Conservation (phyloP, 2,888 invertebrate species). For the Panopea generosa region DNA sequence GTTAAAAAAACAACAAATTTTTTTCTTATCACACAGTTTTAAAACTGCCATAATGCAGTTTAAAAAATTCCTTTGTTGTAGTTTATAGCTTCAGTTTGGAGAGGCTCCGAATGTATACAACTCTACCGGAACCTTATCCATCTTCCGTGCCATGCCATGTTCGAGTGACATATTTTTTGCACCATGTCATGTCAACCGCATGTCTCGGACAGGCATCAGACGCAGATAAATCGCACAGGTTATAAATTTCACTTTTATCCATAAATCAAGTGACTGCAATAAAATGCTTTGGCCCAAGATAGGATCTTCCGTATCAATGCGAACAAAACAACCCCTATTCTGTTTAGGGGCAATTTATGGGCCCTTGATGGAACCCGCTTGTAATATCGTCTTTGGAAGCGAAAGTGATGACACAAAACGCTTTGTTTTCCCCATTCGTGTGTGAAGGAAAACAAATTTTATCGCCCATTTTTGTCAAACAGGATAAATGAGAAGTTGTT, state of each 20-base stretch:
- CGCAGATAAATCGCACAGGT: constrained; percentile 53
- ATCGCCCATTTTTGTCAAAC: constrained; percentile 67
- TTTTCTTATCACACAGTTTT: no score
- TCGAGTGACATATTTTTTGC: background rate
- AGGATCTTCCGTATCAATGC: constrained; percentile 38
- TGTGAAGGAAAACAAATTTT: constrained; percentile 67
- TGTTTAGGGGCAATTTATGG: constrained; percentile 56
- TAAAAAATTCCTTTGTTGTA: no score
- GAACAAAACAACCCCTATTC: constrained; percentile 56
- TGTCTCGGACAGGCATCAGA: constrained; percentile 12
- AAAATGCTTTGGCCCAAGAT: constrained; percentile 60
- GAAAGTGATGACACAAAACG: constrained; percentile 52
- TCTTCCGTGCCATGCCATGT: no score
- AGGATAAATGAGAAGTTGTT: constrained; percentile 52
- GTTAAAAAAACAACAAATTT: no score
- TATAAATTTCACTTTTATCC: constrained; percentile 50
- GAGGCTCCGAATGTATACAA: no score
- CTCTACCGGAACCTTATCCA: no score
- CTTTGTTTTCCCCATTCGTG: constrained; percentile 59
- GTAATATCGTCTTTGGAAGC: constrained; percentile 49
- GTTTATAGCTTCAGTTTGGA: no score
- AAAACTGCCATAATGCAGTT: no score
- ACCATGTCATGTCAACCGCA: background rate
- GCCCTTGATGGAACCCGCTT: constrained; percentile 40
- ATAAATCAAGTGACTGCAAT: constrained; percentile 60